Base-by-base conservation (phyloP, 2,113 vertebrate species). In the Oreochromis spilurus region DNA sequence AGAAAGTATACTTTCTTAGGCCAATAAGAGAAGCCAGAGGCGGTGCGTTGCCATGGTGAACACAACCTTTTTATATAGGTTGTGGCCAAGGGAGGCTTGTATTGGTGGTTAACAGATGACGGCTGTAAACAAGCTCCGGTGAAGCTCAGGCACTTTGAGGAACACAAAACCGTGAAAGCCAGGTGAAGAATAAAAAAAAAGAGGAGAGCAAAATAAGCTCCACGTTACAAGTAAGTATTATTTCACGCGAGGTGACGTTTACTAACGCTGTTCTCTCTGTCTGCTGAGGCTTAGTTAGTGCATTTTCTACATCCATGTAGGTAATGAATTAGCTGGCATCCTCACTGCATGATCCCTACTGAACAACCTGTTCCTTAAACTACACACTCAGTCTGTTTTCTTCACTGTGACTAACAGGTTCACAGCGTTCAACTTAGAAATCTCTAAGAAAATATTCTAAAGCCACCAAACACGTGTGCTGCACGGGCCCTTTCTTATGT, bases 41-140 rank as follows among this genome's bases (percentile, higher is more conserved):
- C 70, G 95, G 93, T 85, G 53, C 92, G 95, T 96, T 89, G 43
- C 87, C 84, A 95, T 95, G 90, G 95, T 80, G 87, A 94, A 24
- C 21, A 21, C 83, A 82, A 21, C 8, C 81, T 83, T 54, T 62
- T 24, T 4, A 0, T 11, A n/a, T 88, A 89, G 88, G 93, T 89
- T 92, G 90, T 81, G 72, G 79, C 57, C 21, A 48, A 26, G 21
- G 72, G 52, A 79, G 72, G 67, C 40, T 93, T 21, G 79, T 45
- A 53, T 65, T 80, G 77, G 78, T 57, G 58, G 57, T 14, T 10
- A 70, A 65, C 43, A 50, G 48, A 85, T 92, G 89, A 89, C 91
- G 80, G 81, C 85, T 89, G 84, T 87, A 86, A 94, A 95, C 92
- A 92, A 55, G 85, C 62, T 19, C 5, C 78, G 26, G 52, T 24